phyloP scores from a whole-genome alignment of 2,797 vertebrate genomes.

The Schizopygopsis malacanthus region DNA sequence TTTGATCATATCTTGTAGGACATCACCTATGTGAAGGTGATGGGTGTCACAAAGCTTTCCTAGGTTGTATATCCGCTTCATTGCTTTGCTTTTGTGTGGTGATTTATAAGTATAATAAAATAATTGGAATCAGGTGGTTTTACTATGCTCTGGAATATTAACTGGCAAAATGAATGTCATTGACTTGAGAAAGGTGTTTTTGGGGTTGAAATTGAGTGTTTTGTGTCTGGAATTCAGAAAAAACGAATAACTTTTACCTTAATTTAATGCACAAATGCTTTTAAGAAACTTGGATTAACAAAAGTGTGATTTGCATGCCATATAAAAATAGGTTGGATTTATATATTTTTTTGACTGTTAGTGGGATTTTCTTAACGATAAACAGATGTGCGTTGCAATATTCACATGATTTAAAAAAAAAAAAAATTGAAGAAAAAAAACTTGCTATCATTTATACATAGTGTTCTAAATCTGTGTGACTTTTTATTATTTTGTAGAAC shows the following conservation, averaged over 20 bases:
- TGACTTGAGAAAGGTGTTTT: constrained; percentile 22
- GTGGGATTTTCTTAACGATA: neutral
- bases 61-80: constrained; percentile 28
- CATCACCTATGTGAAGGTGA: constrained; percentile 20
- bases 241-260: neutral
- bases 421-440: neutral
- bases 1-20: constrained; percentile 37
- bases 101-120: constrained; percentile 42
- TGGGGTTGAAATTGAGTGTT: constrained; percentile 1
- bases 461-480: neutral
- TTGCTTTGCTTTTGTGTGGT: constrained; percentile 20
- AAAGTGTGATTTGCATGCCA: neutral
- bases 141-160: constrained; percentile 61
- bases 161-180: constrained; percentile 61
- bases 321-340: neutral
- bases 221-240: neutral
- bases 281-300: constrained; percentile 14
- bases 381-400: neutral
- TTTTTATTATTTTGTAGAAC: neutral
- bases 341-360: neutral
- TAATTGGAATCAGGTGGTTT: constrained; percentile 66
- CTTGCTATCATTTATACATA: neutral
- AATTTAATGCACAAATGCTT: neutral
- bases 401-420: neutral
- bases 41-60: neutral